Base-by-base conservation (phyloP, 2,113 vertebrate species). In the Isichthys henryi region DNA sequence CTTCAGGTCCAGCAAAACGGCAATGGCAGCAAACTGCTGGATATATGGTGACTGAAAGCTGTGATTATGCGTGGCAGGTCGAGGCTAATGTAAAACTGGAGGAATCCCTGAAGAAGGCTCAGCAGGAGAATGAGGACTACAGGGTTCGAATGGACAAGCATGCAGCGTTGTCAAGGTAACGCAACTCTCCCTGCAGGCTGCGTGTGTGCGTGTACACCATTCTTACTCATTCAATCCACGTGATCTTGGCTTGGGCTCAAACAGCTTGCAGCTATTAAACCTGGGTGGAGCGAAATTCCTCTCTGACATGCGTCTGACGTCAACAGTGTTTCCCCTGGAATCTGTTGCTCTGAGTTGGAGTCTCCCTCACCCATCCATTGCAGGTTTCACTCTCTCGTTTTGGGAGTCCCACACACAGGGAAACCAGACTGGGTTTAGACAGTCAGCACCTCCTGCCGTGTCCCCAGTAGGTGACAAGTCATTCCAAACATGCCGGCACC, bases 51-150 rank as follows among this genome's bases (percentile, higher is more conserved):
- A 17, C n/a, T 66, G 21, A 88, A 62, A 39, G 50, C 43, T 5
- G 46, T 31, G 35, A 70, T 66, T 48, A n/a, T 90, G 80, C 39
- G 48, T 84, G 5, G 0, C 92, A 99, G 98, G 95, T 97, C 93
- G 97, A 99, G 91, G 96, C 92, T 27, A 98, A 99, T 88, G 94
- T 97, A 0, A 94, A 95, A 3, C 91, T 99, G 93, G 96, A 96
- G 62, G 98, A 99, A 92, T 96, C 94, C 92, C 53, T 98, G 90
- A 98, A 95, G 74, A 97, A 96, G 90, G 93, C 97, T 91, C 96
- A 98, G 91, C 98, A 99, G 94, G 98, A 99, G 93, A 99, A 99
- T 0, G 98, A 99, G 93, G 98, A 98, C 91, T 92, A 98, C 86
- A 97, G 94, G 94, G 98, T 97, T 82, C 94, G 98, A 46, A 99